phyloP scores from a whole-genome alignment of 2,888 invertebrate genomes.

The Phanerotoma sp. region DNA sequence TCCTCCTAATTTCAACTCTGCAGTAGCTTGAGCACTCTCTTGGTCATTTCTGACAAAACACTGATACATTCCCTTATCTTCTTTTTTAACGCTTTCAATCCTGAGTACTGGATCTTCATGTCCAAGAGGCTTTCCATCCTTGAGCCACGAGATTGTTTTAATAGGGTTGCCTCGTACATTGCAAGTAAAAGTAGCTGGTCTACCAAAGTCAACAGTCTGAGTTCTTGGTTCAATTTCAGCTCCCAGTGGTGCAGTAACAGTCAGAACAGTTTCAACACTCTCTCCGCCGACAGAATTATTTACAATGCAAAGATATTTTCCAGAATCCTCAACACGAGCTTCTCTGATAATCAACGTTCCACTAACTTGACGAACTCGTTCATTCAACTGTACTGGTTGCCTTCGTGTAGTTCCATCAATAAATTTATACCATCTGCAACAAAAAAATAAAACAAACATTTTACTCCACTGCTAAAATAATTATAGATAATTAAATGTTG shows the following conservation, averaged over 20 bases:
- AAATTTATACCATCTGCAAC: constrained; percentile 93
- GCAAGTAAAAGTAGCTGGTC: constrained; percentile 90
- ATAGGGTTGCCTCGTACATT: constrained; percentile 89
- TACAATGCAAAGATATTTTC: constrained; percentile 91
- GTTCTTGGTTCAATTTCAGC: constrained; percentile 86
- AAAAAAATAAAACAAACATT: constrained; percentile 46
- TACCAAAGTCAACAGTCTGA: constrained; percentile 91
- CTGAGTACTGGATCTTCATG: constrained; percentile 80
- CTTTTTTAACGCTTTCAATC: constrained; percentile 88
- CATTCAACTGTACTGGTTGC: constrained; percentile 86
- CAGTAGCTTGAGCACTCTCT: constrained; percentile 90
- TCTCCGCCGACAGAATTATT: constrained; percentile 94
- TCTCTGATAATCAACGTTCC: constrained; percentile 91
- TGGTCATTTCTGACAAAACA: constrained; percentile 92
- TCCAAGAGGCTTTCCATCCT: constrained; percentile 85
- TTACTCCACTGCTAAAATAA: not conserved
- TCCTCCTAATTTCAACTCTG: constrained; percentile 90
- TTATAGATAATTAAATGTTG: not conserved
- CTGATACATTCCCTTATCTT: constrained; percentile 97
- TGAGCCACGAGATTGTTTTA: constrained; percentile 88
- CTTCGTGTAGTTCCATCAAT: constrained; percentile 83
- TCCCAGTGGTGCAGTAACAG: constrained; percentile 87
- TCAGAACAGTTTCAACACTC: constrained; percentile 88
- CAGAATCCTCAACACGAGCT: constrained; percentile 89
- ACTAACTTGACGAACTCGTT: constrained; percentile 88